Evolutionary conservation across 2,113 vertebrate species (phyloP).

Genomic region (western clawed frog (Xenopus tropicalis)): UCB_Xtro_10.0 CM004445.2:60392001-60392500

Average conservation of each 20-base stretch:
- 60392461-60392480: constrained; percentile 21
- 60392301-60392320: constrained; percentile 38
- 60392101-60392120: no score
- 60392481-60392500: constrained; percentile 2
- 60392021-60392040: no score
- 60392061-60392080: no score
- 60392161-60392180: no score
- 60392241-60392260: constrained; percentile 32
- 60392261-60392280: constrained; percentile 22
- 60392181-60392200: no score
- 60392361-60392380: constrained; percentile 37
- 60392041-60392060: no score
- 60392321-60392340: constrained; percentile 38
- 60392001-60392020: no score
- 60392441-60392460: constrained; percentile 1
- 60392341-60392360: constrained; percentile 30
- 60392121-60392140: no score
- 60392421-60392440: constrained; percentile 26
- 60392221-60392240: constrained; percentile 7
- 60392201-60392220: neutral
- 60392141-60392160: no score
- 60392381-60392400: constrained; percentile 19
- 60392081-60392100: no score
- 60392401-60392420: constrained; percentile 35
- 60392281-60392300: constrained; percentile 36